Evolutionary conservation across 1,140 invertebrate genomes (phyloP).

Genomic region (Rhyacophila brunnea): DNA sequence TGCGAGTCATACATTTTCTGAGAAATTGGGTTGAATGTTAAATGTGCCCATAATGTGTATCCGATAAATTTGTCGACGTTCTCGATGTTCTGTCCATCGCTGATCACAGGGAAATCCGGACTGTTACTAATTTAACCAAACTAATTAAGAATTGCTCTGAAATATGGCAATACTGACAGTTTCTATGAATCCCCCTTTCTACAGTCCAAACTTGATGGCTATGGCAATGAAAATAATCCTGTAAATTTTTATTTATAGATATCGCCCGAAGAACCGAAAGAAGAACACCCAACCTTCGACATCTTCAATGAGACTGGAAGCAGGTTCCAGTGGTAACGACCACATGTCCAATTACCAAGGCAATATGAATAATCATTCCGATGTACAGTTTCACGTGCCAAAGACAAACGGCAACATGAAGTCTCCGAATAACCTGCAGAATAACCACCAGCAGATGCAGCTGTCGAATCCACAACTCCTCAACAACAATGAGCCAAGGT

Average conservation of each 20-base stretch:
- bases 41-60: too few relatives aligned
- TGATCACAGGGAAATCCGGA: too few relatives aligned
- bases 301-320: slow-evolving; percentile 6
- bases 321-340: neutral
- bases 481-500: slow-evolving; percentile 1
- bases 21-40: too few relatives aligned
- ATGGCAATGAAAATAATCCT: too few relatives aligned
- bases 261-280: slow-evolving; percentile 60
- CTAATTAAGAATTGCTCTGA: too few relatives aligned
- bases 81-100: too few relatives aligned
- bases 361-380: slow-evolving; percentile 12
- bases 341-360: slow-evolving; percentile 7
- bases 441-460: neutral
- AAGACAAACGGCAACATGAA: slow-evolving; percentile 17
- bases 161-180: too few relatives aligned
- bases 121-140: too few relatives aligned
- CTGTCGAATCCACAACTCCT: neutral
- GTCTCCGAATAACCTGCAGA: neutral
- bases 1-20: too few relatives aligned
- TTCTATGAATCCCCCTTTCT: too few relatives aligned
- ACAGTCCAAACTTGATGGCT: too few relatives aligned
- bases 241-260: slow-evolving; percentile 40
- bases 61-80: too few relatives aligned
- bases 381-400: slow-evolving; percentile 17
- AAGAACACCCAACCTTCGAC: slow-evolving; percentile 40